Evolutionary conservation across 92 coral and sea anemone species (phyloP).

Genomic region (Bergia puertoricense): DNA sequence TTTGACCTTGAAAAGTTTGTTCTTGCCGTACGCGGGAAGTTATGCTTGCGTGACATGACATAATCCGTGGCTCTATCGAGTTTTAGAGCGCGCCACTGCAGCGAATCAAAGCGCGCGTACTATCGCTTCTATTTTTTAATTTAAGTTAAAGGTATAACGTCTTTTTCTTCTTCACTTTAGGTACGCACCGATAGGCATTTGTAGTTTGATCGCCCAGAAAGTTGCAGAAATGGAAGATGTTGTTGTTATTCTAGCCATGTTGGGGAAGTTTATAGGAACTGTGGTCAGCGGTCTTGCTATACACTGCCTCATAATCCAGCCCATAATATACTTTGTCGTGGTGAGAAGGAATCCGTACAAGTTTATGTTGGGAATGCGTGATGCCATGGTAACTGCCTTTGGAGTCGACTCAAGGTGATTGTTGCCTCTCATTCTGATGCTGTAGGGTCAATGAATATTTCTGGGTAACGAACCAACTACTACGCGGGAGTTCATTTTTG

Average conservation of each 20-base stretch:
- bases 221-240: slow-evolving; percentile 74
- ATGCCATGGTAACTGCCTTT: slow-evolving; percentile 83
- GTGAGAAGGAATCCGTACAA: slow-evolving; percentile 71
- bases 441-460: too few relatives aligned
- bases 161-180: slow-evolving; percentile 38
- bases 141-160: too few relatives aligned
- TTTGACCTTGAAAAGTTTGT: too few relatives aligned
- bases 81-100: too few relatives aligned
- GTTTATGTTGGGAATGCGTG: slow-evolving; percentile 71
- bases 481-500: too few relatives aligned
- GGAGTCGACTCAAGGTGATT: slow-evolving; percentile 83
- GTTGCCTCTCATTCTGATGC: too few relatives aligned
- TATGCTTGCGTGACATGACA: too few relatives aligned
- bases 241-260: slow-evolving; percentile 54
- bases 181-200: slow-evolving; percentile 84
- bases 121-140: too few relatives aligned
- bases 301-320: slow-evolving; percentile 65
- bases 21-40: too few relatives aligned
- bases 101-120: too few relatives aligned
- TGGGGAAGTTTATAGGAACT: slow-evolving; percentile 81
- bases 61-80: too few relatives aligned
- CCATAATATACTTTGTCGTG: slow-evolving; percentile 60
- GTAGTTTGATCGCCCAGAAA: slow-evolving; percentile 80
- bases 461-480: too few relatives aligned
- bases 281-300: slow-evolving; percentile 65